Percentiles rank a stretch among this genome's conserved stretches.
Conservation (phyloP, 1,140 invertebrate species). For the Drosophila pallidifrons region DNA sequence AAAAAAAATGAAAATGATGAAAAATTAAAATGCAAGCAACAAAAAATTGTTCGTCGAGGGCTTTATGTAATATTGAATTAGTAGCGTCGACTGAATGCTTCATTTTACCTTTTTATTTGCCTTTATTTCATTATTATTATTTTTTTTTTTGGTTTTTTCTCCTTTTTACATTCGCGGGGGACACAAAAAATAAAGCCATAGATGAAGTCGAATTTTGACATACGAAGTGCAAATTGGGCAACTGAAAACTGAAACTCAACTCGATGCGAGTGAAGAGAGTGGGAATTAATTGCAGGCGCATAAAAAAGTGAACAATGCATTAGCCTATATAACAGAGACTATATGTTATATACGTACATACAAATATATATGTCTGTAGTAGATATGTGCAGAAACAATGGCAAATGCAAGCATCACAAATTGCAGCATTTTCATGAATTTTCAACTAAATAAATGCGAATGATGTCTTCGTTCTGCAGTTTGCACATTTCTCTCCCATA, state of each 20-base stretch:
- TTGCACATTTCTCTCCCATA: background rate
- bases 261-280: background rate
- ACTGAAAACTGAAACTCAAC: background rate
- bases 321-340: background rate
- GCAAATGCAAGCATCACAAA: too few relatives aligned
- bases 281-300: background rate
- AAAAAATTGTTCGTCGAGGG: background rate
- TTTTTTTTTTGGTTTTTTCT: too few relatives aligned
- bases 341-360: too few relatives aligned
- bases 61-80: slow-evolving; percentile 58
- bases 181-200: background rate
- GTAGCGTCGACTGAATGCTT: slow-evolving; percentile 47
- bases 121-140: too few relatives aligned
- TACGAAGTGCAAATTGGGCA: background rate
- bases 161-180: background rate
- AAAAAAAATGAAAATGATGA: slow-evolving; percentile 17
- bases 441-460: background rate
- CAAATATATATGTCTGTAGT: too few relatives aligned
- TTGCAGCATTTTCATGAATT: too few relatives aligned
- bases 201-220: background rate
- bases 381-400: too few relatives aligned
- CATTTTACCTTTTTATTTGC: slow-evolving; percentile 43
- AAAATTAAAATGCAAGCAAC: background rate
- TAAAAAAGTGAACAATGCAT: background rate
- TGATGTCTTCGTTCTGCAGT: too few relatives aligned